phyloP scores from a whole-genome alignment of 2,113 vertebrate genomes.

The Pedionomus torquatus region DNA sequence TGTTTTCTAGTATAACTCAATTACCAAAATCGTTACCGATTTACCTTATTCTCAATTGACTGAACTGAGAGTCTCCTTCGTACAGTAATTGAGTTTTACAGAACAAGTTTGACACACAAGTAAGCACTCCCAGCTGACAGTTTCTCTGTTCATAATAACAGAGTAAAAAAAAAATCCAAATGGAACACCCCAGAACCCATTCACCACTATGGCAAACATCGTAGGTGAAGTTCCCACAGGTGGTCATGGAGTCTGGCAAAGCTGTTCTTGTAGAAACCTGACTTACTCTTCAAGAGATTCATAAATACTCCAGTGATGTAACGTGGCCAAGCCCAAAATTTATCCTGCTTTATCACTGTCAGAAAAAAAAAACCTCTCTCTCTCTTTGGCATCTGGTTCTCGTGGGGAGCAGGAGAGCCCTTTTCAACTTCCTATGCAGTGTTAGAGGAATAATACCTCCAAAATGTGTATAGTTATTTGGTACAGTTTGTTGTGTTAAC shows the following conservation, averaged over 20 bases:
- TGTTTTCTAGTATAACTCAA: not conserved
- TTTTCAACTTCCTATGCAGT: constrained; percentile 45
- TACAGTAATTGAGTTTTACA: not conserved
- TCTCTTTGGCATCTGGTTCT: not conserved
- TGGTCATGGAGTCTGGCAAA: not conserved
- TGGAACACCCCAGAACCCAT: not conserved
- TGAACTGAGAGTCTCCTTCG: not conserved
- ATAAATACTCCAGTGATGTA: not conserved
- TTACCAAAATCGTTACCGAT: not conserved
- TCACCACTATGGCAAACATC: not conserved
- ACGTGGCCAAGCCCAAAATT: not conserved
- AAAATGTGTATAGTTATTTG: not conserved
- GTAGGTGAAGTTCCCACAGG: not conserved
- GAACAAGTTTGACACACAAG: not conserved
- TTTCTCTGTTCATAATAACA: not conserved
- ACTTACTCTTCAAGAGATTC: not conserved
- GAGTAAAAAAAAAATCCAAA: not conserved
- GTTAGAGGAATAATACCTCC: constrained; percentile 8
- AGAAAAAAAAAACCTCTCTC: not conserved
- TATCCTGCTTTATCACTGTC: not conserved
- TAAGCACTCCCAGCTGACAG: not conserved
- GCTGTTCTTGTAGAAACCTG: not conserved
- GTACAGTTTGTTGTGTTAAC: not conserved
- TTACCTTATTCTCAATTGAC: not conserved
- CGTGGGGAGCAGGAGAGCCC: not conserved